A percentile compares a stretch with the other conserved stretches of the same genome.
Evolutionary conservation across 2,113 vertebrate species (phyloP).

Genomic region (Semicossyphus pulcher): DNA sequence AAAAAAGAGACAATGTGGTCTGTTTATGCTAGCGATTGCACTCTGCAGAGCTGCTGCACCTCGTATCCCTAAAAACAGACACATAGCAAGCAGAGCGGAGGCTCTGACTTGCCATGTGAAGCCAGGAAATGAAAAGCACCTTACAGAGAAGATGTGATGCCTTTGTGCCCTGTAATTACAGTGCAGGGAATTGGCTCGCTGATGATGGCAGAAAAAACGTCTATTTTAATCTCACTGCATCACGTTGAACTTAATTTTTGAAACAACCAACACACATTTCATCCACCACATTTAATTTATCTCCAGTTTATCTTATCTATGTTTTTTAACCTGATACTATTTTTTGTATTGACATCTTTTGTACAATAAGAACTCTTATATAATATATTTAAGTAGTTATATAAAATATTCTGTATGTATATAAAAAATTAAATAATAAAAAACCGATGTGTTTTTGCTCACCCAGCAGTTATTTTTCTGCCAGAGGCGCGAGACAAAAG

Average conservation of each 20-base stretch:
- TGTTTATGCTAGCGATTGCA: constrained; percentile 11
- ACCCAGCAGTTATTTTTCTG: neutral
- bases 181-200: neutral
- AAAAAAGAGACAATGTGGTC: neutral
- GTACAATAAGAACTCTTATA: too few species aligned
- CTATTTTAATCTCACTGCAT: neutral
- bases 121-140: constrained; percentile 47
- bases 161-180: constrained; percentile 41
- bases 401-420: too few species aligned
- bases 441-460: too few species aligned
- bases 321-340: too few species aligned
- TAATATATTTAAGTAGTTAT: too few species aligned
- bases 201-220: neutral
- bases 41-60: too few species aligned
- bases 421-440: too few species aligned
- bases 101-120: neutral
- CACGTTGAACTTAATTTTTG: neutral
- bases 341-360: too few species aligned
- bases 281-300: too few species aligned
- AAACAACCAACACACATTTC: neutral
- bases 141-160: neutral
- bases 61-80: neutral
- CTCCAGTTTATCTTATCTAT: too few species aligned
- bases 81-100: neutral
- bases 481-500: too few species aligned